These are phyloP conservation scores for Chrysolophus pictus DNA, from an alignment of 2,797 vertebrate species.

Conservation along the genomic window DNA sequence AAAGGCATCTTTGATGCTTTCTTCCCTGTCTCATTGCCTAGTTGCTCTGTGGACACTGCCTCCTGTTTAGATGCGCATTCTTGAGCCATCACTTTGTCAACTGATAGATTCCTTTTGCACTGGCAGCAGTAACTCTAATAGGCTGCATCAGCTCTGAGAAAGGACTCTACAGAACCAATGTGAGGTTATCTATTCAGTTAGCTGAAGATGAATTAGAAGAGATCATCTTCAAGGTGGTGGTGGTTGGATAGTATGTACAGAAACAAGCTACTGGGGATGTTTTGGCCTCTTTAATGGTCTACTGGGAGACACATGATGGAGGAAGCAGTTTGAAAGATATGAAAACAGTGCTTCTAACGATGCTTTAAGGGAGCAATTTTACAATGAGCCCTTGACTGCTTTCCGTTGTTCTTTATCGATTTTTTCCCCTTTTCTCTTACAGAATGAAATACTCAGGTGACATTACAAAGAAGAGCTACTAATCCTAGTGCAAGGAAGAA, in stretches of 20 bases:
- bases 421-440: not conserved
- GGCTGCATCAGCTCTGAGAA: not conserved
- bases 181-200: not conserved
- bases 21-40: not conserved
- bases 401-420: slow-evolving; percentile 40
- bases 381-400: slow-evolving; percentile 29
- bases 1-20: not conserved
- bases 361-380: slow-evolving; percentile 46
- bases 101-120: not conserved
- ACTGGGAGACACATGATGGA: slow-evolving; percentile 1
- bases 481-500: not conserved
- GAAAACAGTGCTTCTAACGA: slow-evolving; percentile 38
- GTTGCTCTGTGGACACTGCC: not conserved
- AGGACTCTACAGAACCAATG: not conserved
- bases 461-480: not conserved
- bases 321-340: slow-evolving; percentile 15
- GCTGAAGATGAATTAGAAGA: slow-evolving; percentile 14
- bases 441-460: not conserved
- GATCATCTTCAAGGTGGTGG: not conserved
- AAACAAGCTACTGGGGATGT: slow-evolving; percentile 25
- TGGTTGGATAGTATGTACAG: not conserved
- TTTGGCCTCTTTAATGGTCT: slow-evolving; percentile 43
- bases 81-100: not conserved
- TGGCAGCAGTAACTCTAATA: not conserved
- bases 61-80: not conserved